Evolutionary conservation across 2,113 vertebrate species (phyloP), one percentile per base, ranked within the genome.

Genomic region (Piaya cayana): DNA sequence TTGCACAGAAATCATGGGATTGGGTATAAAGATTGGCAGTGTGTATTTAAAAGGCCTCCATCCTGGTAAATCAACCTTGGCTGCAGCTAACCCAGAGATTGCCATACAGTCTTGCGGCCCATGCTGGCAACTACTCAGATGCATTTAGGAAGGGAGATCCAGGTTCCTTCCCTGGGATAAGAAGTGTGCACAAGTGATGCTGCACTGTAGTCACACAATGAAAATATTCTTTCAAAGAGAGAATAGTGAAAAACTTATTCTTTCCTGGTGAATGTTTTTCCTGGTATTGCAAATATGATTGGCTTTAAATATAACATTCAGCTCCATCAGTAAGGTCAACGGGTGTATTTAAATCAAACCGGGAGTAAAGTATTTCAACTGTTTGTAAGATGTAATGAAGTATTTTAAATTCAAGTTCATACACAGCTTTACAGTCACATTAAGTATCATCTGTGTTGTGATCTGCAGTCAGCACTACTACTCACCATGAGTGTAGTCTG

Each of bases 401-500:
- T 43, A 71, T 15, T 75, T 91, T 2, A 68, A 91, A 52, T 52
- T 52, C 4, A 8, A 75, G 11, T 75, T 75, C n/a, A 76, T 12
- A 79, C 23, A 43, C 12, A 43, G 37, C 43, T 82, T 63, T 47
- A 39, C 3, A 59, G 42, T 5, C 65, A 19, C 32, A n/a, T 29
- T 86, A 27, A 80, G 32, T 19, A 42, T 32, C 70, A 30, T 25
- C 11, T 32, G 25, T 16, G 1, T 3, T 39, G 32, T 2, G 4
- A 75, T 1, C 36, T 78, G 49, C 74, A 58, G 23, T 37, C 65
- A 64, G 25, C 42, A 43, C 69, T 47, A 21, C 30, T 21, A 16
- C 12, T 55, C 42, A 21, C 1, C 0, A 36, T 15, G 22, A 85
- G 42, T 1, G 1, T 5, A 52, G 15, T 22, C 45, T 55, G 80